A percentile compares a stretch with the other conserved stretches of the same genome.
These are phyloP conservation scores for Amphimallon solstitiale DNA, from an alignment of 2,888 invertebrate genomes.

Conservation along the genomic window DNA sequence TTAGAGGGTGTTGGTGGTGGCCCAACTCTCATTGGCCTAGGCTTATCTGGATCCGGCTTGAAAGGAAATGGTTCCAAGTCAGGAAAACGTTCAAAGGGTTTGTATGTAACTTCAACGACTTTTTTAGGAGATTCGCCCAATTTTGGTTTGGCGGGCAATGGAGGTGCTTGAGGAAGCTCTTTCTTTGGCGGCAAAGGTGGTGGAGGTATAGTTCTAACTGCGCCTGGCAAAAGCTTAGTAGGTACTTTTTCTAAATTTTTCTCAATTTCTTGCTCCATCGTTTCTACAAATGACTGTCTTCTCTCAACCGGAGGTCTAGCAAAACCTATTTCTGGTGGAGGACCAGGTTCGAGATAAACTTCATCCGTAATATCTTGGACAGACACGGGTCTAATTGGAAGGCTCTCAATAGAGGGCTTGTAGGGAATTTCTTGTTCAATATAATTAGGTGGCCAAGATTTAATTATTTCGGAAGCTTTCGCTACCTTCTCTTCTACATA, in stretches of 20 bases:
- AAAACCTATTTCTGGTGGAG: constrained; percentile 75
- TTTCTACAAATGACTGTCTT: constrained; percentile 69
- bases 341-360: constrained; percentile 71
- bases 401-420: constrained; percentile 49
- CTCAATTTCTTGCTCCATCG: constrained; percentile 68
- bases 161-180: constrained; percentile 61
- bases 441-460: constrained; percentile 63
- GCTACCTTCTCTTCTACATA: constrained; percentile 50
- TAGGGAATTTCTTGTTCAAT: constrained; percentile 49
- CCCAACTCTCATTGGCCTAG: constrained; percentile 58
- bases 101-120: constrained; percentile 47
- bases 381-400: constrained; percentile 59
- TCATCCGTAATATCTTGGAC: constrained; percentile 64
- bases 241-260: constrained; percentile 66
- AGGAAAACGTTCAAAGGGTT: constrained; percentile 62
- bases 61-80: constrained; percentile 66
- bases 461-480: constrained; percentile 64
- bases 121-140: constrained; percentile 53
- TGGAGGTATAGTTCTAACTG: constrained; percentile 68
- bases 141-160: constrained; percentile 59
- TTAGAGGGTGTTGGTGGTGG: constrained; percentile 70
- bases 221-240: constrained; percentile 66
- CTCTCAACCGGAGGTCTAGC: constrained; percentile 66
- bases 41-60: constrained; percentile 63
- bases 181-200: constrained; percentile 63